phyloP scores from a whole-genome alignment of 2,888 invertebrate genomes.

The Anorthoa munda region DNA sequence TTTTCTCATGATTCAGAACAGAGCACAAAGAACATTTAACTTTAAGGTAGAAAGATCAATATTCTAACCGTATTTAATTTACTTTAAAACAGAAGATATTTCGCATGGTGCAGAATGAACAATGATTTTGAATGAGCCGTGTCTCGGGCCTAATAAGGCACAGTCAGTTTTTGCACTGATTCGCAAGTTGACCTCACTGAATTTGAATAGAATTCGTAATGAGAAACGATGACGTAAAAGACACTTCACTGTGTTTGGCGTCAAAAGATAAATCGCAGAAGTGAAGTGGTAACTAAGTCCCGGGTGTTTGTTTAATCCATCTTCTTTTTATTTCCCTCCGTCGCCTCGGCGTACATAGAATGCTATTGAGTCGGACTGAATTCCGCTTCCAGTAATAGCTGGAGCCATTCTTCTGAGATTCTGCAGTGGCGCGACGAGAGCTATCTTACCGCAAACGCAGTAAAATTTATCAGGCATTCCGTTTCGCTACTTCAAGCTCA shows the following conservation, averaged over 20 bases:
- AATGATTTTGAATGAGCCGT: conserved; percentile 65
- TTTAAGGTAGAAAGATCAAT: conserved; percentile 46
- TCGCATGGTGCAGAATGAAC: conserved; percentile 68
- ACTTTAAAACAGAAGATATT: conserved; percentile 71
- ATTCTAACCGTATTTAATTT: conserved; percentile 73
- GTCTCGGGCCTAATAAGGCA: conserved; percentile 34
- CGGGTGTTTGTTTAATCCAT: conserved; percentile 67
- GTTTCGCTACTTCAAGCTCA: conserved; percentile 66
- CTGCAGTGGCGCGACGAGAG: conserved; percentile 64
- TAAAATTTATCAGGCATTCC: conserved; percentile 76
- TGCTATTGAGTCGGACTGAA: conserved; percentile 71
- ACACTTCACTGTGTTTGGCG: background rate
- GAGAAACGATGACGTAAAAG: conserved; percentile 28
- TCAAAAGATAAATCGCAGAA: conserved; percentile 20
- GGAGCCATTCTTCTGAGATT: conserved; percentile 75
- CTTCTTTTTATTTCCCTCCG: conserved; percentile 47
- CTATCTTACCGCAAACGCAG: conserved; percentile 70
- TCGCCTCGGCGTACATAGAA: conserved; percentile 65
- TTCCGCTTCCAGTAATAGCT: conserved; percentile 71
- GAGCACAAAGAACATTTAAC: background rate
- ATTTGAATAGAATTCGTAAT: conserved; percentile 53
- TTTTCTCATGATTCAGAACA: conserved; percentile 1
- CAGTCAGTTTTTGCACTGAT: conserved; percentile 52
- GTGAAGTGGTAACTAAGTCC: conserved; percentile 15
- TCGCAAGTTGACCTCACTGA: conserved; percentile 45